Conservation (phyloP, 2,797 vertebrate species). For the Cirrhinus molitorella region DNA sequence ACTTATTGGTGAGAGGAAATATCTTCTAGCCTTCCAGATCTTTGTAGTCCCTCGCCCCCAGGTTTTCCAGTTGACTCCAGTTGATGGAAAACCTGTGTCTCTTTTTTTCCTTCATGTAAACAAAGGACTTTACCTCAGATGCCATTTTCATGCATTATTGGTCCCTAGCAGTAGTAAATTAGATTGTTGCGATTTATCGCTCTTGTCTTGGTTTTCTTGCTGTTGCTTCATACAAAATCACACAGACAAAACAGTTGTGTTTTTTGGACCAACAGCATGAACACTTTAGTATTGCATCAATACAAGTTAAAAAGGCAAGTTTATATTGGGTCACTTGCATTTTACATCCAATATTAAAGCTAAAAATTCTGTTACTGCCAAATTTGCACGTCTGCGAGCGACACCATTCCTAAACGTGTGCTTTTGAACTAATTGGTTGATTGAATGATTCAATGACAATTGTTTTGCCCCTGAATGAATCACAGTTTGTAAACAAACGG, state of each 20-base stretch:
- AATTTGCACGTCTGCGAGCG: background rate
- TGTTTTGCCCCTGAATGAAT: background rate
- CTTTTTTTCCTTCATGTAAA: slow-evolving; percentile 27
- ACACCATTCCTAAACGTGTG: background rate
- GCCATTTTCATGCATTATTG: slow-evolving; percentile 22
- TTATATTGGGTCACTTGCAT: no score
- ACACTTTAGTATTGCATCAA: background rate
- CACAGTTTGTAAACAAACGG: background rate
- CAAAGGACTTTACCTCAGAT: slow-evolving; percentile 19
- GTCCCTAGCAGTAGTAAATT: slow-evolving; percentile 24
- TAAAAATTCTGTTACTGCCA: background rate
- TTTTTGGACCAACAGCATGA: background rate
- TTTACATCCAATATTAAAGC: background rate
- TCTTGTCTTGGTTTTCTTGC: background rate
- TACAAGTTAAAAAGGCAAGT: background rate
- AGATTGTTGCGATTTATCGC: slow-evolving; percentile 15
- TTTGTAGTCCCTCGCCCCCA: slow-evolving; percentile 39
- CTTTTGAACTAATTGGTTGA: background rate
- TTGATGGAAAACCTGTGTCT: slow-evolving; percentile 51
- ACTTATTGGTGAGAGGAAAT: slow-evolving; percentile 39
- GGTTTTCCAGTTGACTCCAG: slow-evolving; percentile 46
- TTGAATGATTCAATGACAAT: background rate
- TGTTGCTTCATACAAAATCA: slow-evolving; percentile 1
- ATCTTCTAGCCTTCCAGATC: slow-evolving; percentile 23
- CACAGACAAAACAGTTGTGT: background rate